Evolutionary conservation across 2,797 vertebrate genomes (phyloP).

Genomic region (Sternarchorhynchus goeldii): DNA sequence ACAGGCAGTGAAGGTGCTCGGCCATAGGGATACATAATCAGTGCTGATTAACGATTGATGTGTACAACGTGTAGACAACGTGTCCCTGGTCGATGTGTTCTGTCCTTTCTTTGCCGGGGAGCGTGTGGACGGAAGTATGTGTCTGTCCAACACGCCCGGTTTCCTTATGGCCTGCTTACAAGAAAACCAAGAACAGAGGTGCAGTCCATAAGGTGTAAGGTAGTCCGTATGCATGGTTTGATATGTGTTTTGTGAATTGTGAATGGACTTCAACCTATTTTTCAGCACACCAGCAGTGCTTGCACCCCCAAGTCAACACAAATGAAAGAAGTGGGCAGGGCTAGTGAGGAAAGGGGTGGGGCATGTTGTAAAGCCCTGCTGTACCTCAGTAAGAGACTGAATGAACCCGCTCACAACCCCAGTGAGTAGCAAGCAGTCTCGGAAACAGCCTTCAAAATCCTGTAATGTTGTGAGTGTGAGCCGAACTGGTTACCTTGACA

Average conservation of each 20-base stretch:
- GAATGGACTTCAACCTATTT: not conserved
- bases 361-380: no score
- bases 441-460: conserved; percentile 71
- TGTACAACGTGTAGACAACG: not conserved
- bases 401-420: not conserved
- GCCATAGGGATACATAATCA: not conserved
- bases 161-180: no score
- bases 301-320: not conserved
- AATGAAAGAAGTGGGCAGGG: not conserved
- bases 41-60: not conserved
- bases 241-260: not conserved
- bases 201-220: no score
- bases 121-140: no score
- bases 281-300: not conserved
- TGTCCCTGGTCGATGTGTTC: not conserved
- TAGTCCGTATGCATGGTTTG: not conserved
- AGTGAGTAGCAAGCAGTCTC: not conserved
- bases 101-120: not conserved
- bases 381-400: not conserved
- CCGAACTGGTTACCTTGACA: conserved; percentile 77
- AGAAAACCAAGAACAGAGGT: no score
- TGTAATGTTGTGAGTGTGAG: conserved; percentile 67
- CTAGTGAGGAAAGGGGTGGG: not conserved
- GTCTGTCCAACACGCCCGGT: no score
- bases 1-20: not conserved